Evolutionary conservation across 2,888 invertebrate genomes (phyloP), one percentile per base, ranked within the genome.

Genomic region (Podabrus alpinus): DNA sequence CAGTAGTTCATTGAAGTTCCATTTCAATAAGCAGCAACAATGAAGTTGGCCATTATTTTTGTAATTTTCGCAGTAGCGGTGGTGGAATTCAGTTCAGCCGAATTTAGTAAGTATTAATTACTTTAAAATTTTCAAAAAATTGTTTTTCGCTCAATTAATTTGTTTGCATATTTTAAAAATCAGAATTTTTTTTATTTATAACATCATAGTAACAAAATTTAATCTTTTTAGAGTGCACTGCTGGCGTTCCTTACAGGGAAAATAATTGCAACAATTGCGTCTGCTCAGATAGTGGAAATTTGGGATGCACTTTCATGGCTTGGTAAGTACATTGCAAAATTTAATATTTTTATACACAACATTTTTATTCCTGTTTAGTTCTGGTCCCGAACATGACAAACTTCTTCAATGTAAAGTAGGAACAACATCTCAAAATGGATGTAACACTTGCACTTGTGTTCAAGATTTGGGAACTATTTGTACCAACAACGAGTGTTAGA

Each of bases 391-490:
- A 19, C 1, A 64, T 1, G 19, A 19, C 0, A 1, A 19, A 19
- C 62, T 64, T 17, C 19, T 9, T n/a, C 66, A 74, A 1, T 75
- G 75, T 16, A 7, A 70, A 17, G 72, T 73, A 1, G 72, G 72
- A 24, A 72, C 72, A 0, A 21, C 15, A 2, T 25, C n/a, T 0
- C 9, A 67, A 15, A 60, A 45, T 9, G 69, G 21, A 15, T 72
- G 75, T 24, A 75, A 73, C 19, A 68, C n/a, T 7, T 75, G 75
- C 15, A 21, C 19, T n/a, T 75, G 75, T 21, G 69, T 62, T 0
- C 45, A 72, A n/a, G 69, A 73, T 21, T 3, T 67, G 5, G 73
- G 73, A 9, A 72, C 69, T 9, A 66, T 75, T 67, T 45, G 45
- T 45, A 45, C 45, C n/a, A 45, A 45, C 2, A 45, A 45, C 45